These are phyloP conservation scores for Nylanderia fulva DNA, from an alignment of 1,140 invertebrate genomes.

Conservation along the genomic window DNA sequence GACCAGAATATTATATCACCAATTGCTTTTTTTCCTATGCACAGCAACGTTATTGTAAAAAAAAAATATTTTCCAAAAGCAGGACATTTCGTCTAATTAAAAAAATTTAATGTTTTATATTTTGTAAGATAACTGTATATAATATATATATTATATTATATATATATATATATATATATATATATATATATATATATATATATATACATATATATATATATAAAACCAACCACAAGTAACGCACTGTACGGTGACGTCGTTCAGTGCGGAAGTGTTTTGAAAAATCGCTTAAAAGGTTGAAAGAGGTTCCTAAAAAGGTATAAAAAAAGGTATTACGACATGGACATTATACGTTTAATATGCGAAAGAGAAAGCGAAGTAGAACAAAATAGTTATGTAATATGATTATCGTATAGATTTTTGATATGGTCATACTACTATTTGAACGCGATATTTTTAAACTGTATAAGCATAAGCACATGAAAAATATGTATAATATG, in stretches of 20 bases:
- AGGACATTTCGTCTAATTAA: not conserved
- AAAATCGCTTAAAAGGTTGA: constrained; percentile 28
- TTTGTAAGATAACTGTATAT: not conserved
- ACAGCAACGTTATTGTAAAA: not conserved
- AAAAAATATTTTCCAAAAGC: constrained; percentile 13
- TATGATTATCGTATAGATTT: constrained; percentile 15
- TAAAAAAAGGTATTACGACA: not conserved
- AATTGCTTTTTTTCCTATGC: constrained; percentile 74
- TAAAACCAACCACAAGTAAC: not conserved
- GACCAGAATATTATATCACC: constrained; percentile 70
- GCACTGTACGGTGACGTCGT: constrained; percentile 19
- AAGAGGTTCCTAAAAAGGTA: constrained; percentile 21
- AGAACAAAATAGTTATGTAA: constrained; percentile 2
- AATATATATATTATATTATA: too few relatives aligned
- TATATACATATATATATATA: not conserved
- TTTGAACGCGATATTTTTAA: constrained; percentile 33
- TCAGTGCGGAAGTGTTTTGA: constrained; percentile 7
- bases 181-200: not conserved
- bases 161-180: too few relatives aligned
- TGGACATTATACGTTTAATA: constrained; percentile 10
- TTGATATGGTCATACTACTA: not conserved
- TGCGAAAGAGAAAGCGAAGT: not conserved
- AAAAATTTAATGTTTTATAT: constrained; percentile 8
- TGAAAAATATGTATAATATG: not conserved
- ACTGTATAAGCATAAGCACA: not conserved